Conservation (phyloP, 2,888 invertebrate genomes). For the Agonopterix heracliana region DNA sequence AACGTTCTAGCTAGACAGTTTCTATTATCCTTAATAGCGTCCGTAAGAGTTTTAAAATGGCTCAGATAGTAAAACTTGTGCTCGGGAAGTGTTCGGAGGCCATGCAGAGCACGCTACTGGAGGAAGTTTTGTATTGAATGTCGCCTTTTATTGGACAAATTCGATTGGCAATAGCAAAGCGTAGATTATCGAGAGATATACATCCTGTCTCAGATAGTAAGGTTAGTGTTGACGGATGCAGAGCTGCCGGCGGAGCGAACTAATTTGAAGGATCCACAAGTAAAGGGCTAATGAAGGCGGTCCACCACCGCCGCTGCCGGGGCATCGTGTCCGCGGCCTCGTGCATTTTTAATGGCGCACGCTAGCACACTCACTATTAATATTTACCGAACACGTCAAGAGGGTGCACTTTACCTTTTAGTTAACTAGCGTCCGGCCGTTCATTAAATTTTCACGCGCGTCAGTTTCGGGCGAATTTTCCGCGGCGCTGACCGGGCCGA, state of each 20-base stretch:
- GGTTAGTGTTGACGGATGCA: conserved; percentile 1
- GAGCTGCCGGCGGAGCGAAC: conserved; percentile 19
- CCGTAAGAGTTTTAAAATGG: conserved; percentile 72
- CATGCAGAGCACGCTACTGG: conserved; percentile 48
- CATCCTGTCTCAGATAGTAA: background rate
- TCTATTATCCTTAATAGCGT: conserved; percentile 73
- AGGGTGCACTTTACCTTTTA: conserved; percentile 77
- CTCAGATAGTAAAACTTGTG: conserved; percentile 66
- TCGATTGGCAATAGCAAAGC: conserved; percentile 41
- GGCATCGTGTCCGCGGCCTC: conserved; percentile 65
- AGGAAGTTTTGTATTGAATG: conserved; percentile 62
- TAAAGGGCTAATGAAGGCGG: conserved; percentile 60
- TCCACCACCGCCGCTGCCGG: conserved; percentile 20
- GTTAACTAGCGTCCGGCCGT: conserved; percentile 77
- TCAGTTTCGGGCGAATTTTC: conserved; percentile 76
- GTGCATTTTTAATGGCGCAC: conserved; percentile 74
- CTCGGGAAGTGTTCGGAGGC: conserved; percentile 57
- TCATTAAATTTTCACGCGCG: conserved; percentile 78
- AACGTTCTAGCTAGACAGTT: conserved; percentile 62
- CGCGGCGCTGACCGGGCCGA: conserved; percentile 70
- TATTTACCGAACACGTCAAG: conserved; percentile 77
- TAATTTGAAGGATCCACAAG: conserved; percentile 39
- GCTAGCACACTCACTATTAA: conserved; percentile 73
- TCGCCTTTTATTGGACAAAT: conserved; percentile 64
- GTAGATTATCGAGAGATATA: conserved; percentile 27